Conservation (phyloP, 64 coral and sea anemone genomes). For the Trachythela sp. region DNA sequence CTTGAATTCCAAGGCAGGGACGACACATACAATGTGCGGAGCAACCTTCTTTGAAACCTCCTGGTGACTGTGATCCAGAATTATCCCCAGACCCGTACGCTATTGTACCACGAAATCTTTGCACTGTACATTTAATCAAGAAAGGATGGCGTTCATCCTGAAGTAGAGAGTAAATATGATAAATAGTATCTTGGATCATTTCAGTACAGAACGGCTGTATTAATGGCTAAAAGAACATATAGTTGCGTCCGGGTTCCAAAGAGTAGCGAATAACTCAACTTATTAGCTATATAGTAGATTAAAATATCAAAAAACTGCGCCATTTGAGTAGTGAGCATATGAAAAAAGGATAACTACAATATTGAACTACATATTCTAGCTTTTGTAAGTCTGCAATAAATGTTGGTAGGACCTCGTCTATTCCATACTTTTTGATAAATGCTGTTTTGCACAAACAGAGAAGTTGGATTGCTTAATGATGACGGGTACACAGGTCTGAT, state of each 20-base stretch:
- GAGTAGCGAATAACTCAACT: neutral
- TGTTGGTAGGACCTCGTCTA: conserved; percentile 29
- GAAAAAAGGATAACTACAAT: too few relatives aligned
- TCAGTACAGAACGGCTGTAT: neutral
- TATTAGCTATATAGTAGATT: neutral
- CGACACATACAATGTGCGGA: neutral
- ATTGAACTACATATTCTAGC: conserved; percentile 39
- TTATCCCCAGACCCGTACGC: neutral
- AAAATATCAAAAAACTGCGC: too few relatives aligned
- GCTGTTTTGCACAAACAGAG: neutral
- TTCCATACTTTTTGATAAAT: neutral
- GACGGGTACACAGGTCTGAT: too few relatives aligned
- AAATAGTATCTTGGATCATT: neutral
- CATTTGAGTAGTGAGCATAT: too few relatives aligned
- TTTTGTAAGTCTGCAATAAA: conserved; percentile 43
- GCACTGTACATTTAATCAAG: neutral
- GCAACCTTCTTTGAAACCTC: conserved; percentile 4
- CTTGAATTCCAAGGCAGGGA: neutral
- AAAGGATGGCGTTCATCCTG: neutral
- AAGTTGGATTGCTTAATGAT: too few relatives aligned
- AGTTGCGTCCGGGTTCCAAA: neutral
- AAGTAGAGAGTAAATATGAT: neutral
- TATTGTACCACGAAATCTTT: conserved; percentile 1
- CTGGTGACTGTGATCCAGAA: neutral
- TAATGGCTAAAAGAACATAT: neutral